Evolutionary conservation across 2,888 invertebrate genomes (phyloP).

Genomic region (Byasa hedistus): DNA sequence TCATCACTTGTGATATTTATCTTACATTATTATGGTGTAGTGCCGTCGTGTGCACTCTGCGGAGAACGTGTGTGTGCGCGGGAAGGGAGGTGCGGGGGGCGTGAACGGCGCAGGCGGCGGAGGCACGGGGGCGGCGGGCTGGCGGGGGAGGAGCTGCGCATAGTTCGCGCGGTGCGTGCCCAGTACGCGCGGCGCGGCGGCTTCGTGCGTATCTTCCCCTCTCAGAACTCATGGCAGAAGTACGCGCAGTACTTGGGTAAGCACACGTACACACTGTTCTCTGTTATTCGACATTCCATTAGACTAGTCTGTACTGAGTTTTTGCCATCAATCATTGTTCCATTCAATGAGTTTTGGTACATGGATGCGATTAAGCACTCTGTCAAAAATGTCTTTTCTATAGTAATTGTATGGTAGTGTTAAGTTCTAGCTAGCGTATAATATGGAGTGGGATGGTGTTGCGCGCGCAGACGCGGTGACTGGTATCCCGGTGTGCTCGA

Average conservation of each 20-base stretch:
- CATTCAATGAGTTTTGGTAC: too few species aligned
- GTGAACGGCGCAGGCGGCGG: constrained; percentile 59
- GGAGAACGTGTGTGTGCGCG: constrained; percentile 79
- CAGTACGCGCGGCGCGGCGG: constrained; percentile 92
- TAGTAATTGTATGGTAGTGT: too few species aligned
- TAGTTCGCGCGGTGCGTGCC: constrained; percentile 86
- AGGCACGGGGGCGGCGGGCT: constrained; percentile 54
- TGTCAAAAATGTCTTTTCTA: too few species aligned
- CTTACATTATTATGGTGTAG: constrained; percentile 51
- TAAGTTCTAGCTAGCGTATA: too few species aligned
- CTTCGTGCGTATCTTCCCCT: constrained; percentile 94
- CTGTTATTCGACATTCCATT: too few species aligned
- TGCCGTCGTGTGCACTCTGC: constrained; percentile 87
- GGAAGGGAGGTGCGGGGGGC: constrained; percentile 67
- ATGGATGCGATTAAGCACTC: too few species aligned
- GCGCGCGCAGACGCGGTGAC: constrained; percentile 82
- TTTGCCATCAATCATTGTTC: too few species aligned
- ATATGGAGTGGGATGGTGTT: too few species aligned
- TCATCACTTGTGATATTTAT: too few species aligned
- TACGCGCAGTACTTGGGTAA: constrained; percentile 88
- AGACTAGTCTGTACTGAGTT: too few species aligned
- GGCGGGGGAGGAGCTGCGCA: constrained; percentile 87
- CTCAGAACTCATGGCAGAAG: constrained; percentile 91
- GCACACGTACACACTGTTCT: neutral
- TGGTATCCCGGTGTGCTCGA: constrained; percentile 86